Base-by-base conservation (phyloP, 2,888 invertebrate genomes). In the Mimas tiliae region DNA sequence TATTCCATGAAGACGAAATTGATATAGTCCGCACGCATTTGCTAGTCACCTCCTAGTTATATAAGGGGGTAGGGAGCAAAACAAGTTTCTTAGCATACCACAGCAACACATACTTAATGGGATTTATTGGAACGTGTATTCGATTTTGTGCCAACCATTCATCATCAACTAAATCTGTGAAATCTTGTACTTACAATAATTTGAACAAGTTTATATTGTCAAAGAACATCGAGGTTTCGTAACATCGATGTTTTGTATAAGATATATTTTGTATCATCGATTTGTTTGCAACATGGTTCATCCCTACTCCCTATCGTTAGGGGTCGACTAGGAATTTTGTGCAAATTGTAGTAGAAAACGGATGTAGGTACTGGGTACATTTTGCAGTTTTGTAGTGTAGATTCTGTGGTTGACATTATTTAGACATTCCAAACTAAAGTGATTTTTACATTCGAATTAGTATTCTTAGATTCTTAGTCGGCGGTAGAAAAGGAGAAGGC, bases 401-500 rank as follows among this genome's bases (percentile, higher is more conserved):
- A 42, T 38, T 38, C 52, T 6, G 52, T 12, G 58, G 12, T 14
- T 19, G 6, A 58, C 1, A 42, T 58, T 38, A 55, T 58, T 58
- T 19, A 42, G 19, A 58, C 58, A 58, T 58, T 58, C 58, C 58
- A 58, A 6, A 19, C 50, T 11, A 38, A 58, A 58, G 58, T 58
- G 42, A 58, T 58, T 58, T 11, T 58, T 19, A 58, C 42, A 42
- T 58, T 58, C 58, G 58, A 58, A 58, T 58, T 58, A 58, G 58
- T 58, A 58, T 19, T 58, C 42, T 19, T 58, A 58, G 38, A 19
- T 38, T n/a, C 47, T 6, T 14, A 50, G 8, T 64, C n/a, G 45
- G 38, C 42, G 42, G 51, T 62, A 64, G 27, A 45, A 68, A 14
- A 52, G 66, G 58, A 58, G n/a, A 67, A 65, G 58, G 75, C 79